Percentiles rank a stretch among this genome's conserved stretches.
Conservation (phyloP, 1,140 invertebrate species). For the Diabrotica undecimpunctata region DNA sequence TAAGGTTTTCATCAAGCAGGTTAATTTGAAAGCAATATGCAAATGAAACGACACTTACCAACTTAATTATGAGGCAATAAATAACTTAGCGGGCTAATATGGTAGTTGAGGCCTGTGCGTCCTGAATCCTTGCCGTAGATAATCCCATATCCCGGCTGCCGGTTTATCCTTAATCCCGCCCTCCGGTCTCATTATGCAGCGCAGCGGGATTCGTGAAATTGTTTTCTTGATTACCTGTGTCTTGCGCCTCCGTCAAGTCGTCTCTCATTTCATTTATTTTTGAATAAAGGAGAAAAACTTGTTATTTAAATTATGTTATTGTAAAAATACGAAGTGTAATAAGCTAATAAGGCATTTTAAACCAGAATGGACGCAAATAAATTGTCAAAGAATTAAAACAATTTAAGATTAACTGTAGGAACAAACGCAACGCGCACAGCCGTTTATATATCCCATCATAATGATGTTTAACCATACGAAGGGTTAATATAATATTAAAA, state of each 20-base stretch:
- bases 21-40: slow-evolving; percentile 3
- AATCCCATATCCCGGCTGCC: slow-evolving; percentile 33
- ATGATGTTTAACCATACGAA: no score
- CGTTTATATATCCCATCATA: no score
- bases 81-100: slow-evolving; percentile 37
- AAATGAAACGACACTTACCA: slow-evolving; percentile 26
- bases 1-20: not conserved
- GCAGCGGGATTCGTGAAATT: slow-evolving; percentile 41
- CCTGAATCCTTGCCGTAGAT: slow-evolving; percentile 31
- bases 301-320: no score
- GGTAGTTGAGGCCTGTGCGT: slow-evolving; percentile 26
- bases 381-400: no score
- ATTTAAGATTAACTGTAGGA: no score
- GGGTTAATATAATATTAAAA: no score
- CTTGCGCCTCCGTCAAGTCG: not conserved
- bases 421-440: no score
- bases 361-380: no score
- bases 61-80: slow-evolving; percentile 39
- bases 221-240: slow-evolving; percentile 44
- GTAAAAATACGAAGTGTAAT: no score
- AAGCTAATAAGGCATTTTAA: no score
- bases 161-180: slow-evolving; percentile 24
- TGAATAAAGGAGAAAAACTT: no score
- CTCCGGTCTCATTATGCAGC: slow-evolving; percentile 41
- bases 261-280: not conserved